phyloP scores from a whole-genome alignment of 2,113 vertebrate species.

The Mixornis gularis region DNA sequence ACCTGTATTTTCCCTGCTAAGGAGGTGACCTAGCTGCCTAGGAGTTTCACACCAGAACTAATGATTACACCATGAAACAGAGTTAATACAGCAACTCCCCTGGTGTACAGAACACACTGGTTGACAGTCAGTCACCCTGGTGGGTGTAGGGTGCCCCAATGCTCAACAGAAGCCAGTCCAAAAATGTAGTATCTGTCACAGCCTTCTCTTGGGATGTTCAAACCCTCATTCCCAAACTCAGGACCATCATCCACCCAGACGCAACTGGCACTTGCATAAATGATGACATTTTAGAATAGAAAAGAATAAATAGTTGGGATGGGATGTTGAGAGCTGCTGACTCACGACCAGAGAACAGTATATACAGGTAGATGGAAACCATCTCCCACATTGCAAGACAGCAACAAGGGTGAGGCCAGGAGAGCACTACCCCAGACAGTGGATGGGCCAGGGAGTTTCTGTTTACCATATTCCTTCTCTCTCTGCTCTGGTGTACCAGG shows the following conservation, averaged over 20 bases:
- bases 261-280: background rate
- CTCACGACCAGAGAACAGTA: background rate
- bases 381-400: rapidly evolving
- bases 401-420: background rate
- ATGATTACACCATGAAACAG: background rate
- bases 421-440: background rate
- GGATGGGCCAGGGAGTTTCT: background rate
- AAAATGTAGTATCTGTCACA: background rate
- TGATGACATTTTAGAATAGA: background rate
- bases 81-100: background rate
- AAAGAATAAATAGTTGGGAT: background rate
- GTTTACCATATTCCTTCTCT: background rate
- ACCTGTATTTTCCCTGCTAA: background rate
- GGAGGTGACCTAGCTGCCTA: background rate
- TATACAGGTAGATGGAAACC: background rate
- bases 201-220: background rate
- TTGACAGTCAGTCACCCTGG: background rate
- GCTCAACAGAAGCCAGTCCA: background rate
- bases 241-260: background rate
- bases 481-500: background rate
- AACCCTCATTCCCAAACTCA: background rate
- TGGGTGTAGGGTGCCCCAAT: rapidly evolving
- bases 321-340: background rate
- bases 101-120: background rate
- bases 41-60: background rate